Percentiles rank a stretch among this genome's conserved stretches.
Evolutionary conservation across 2,888 invertebrate species (phyloP).

Genomic region (Hyalella azteca): DNA sequence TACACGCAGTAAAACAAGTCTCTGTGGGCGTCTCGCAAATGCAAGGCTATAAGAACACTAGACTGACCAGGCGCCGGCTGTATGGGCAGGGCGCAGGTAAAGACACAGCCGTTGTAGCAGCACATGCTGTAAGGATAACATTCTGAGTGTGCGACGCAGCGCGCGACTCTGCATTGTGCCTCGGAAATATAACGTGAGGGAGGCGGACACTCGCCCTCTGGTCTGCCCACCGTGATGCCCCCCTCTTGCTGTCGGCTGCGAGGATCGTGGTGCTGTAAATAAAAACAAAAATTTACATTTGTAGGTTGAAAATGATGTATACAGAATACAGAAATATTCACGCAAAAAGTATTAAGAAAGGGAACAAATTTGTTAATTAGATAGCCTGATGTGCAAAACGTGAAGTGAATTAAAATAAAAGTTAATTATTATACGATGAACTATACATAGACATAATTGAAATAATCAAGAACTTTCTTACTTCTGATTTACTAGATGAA

Average conservation of each 20-base stretch:
- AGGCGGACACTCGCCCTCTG: constrained; percentile 17
- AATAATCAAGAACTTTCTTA: no score
- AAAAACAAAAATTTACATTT: background rate
- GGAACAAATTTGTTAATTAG: no score
- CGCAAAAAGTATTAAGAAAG: background rate
- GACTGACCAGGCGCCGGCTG: constrained; percentile 25
- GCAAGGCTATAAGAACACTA: background rate
- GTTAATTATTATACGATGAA: no score
- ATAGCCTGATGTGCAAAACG: no score
- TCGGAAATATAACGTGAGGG: background rate
- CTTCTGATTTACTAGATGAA: no score
- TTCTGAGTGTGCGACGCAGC: constrained; percentile 21
- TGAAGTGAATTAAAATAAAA: no score
- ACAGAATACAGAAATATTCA: background rate
- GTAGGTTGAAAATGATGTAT: background rate
- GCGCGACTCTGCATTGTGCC: background rate
- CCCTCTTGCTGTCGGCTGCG: background rate
- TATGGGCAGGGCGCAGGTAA: background rate
- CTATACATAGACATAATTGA: no score
- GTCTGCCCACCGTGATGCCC: background rate
- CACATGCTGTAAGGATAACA: constrained; percentile 38
- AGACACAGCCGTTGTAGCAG: constrained; percentile 33
- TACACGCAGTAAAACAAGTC: no score
- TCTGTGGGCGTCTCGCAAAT: no score
- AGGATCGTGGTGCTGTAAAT: constrained; percentile 19